phyloP scores from a whole-genome alignment of 2,888 invertebrate genomes.

The Mycalesis mineus region DNA sequence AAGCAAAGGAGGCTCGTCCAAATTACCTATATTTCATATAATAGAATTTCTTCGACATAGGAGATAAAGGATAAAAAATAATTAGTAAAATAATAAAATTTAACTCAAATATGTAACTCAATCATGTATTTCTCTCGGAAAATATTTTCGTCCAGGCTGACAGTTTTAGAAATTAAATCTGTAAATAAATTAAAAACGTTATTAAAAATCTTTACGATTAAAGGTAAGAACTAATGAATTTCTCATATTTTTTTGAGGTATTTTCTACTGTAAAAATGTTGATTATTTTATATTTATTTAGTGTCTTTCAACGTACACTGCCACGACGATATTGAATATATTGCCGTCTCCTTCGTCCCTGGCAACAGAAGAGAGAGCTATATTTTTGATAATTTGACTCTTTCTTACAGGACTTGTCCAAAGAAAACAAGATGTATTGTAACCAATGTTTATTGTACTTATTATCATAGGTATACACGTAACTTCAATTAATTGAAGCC shows the following conservation, averaged over 20 bases:
- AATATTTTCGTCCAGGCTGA: no score
- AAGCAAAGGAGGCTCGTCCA: not conserved
- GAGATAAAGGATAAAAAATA: constrained; percentile 10
- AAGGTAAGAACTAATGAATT: no score
- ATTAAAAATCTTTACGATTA: no score
- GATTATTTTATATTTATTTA: no score
- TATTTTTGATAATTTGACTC: no score
- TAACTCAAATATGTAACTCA: not conserved
- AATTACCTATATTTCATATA: constrained; percentile 1
- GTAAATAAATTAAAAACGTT: not conserved
- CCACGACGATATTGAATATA: no score
- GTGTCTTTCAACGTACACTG: no score
- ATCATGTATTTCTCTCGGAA: not conserved
- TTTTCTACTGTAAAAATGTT: no score
- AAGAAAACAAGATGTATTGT: not conserved
- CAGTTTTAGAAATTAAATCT: no score
- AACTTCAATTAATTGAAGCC: constrained; percentile 13
- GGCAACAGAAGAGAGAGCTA: no score
- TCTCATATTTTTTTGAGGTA: no score
- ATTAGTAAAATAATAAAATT: constrained; percentile 13
- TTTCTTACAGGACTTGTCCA: not conserved
- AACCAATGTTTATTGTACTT: not conserved
- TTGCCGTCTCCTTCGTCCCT: no score
- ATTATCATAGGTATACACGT: not conserved
- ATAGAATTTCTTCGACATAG: not conserved